A percentile compares a stretch with the other conserved stretches of the same genome.
Evolutionary conservation across 2,888 invertebrate species (phyloP).

Genomic region (Epirrhoe alternata): DNA sequence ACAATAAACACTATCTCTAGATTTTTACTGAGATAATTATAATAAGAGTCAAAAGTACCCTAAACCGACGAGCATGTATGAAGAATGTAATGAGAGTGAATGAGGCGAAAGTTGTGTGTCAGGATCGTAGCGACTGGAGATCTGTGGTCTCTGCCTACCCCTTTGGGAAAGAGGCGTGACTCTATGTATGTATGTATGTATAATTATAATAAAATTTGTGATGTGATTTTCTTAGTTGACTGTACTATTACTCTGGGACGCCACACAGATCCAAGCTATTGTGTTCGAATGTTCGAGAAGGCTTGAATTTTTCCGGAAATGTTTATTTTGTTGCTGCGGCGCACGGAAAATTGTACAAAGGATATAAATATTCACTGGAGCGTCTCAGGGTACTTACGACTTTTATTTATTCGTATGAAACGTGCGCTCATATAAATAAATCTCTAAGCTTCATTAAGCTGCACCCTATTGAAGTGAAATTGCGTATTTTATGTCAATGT

Average conservation of each 20-base stretch:
- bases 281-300: slow-evolving; percentile 46
- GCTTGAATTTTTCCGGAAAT: slow-evolving; percentile 30
- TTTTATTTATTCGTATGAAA: background rate
- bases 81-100: too few species aligned
- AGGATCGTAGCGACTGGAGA: too few species aligned
- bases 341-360: slow-evolving; percentile 23
- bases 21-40: too few species aligned
- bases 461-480: background rate
- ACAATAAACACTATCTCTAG: too few species aligned
- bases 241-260: slow-evolving; percentile 12
- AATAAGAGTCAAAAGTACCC: too few species aligned
- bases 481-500: background rate
- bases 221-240: background rate
- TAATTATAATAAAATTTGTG: too few species aligned
- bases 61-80: too few species aligned
- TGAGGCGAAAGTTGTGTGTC: too few species aligned
- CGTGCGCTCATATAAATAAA: background rate
- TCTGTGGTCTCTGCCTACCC: too few species aligned
- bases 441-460: background rate
- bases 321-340: slow-evolving; percentile 23
- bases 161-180: too few species aligned
- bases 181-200: too few species aligned
- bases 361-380: slow-evolving; percentile 7
- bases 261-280: slow-evolving; percentile 44
- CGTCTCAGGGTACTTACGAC: background rate